Evolutionary conservation across 1,140 invertebrate species (phyloP).

Genomic region (Drosophila nasuta): DNA sequence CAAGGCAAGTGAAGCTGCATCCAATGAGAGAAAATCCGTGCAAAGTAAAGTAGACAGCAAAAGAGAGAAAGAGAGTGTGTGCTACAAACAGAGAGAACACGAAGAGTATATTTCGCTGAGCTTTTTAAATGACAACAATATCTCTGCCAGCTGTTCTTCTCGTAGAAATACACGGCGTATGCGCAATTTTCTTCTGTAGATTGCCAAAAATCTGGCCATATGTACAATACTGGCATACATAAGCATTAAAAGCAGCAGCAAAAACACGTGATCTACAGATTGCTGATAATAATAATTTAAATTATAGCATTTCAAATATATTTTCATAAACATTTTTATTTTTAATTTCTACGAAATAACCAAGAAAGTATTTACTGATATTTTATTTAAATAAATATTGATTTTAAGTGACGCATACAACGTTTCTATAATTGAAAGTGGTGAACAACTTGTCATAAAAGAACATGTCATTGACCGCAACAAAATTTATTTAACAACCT

Average conservation of each 20-base stretch:
- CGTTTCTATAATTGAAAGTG: too few species aligned
- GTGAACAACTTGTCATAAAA: too few species aligned
- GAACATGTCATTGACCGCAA: too few species aligned
- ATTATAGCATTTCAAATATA: neutral
- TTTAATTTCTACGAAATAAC: too few species aligned
- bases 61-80: neutral
- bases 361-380: too few species aligned
- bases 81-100: neutral
- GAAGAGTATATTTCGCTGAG: neutral
- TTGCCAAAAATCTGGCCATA: neutral
- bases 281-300: neutral
- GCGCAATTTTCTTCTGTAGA: constrained; percentile 14
- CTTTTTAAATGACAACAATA: neutral
- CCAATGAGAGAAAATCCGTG: neutral
- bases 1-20: constrained; percentile 24
- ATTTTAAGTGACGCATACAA: too few species aligned
- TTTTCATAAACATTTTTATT: too few species aligned
- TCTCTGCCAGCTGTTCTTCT: neutral
- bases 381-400: too few species aligned
- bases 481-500: too few species aligned
- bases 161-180: neutral
- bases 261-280: constrained; percentile 1
- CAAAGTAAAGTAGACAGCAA: neutral
- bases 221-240: neutral
- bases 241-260: neutral